phyloP scores from a whole-genome alignment of 2,113 vertebrate genomes.

The Phocoena phocoena region DNA sequence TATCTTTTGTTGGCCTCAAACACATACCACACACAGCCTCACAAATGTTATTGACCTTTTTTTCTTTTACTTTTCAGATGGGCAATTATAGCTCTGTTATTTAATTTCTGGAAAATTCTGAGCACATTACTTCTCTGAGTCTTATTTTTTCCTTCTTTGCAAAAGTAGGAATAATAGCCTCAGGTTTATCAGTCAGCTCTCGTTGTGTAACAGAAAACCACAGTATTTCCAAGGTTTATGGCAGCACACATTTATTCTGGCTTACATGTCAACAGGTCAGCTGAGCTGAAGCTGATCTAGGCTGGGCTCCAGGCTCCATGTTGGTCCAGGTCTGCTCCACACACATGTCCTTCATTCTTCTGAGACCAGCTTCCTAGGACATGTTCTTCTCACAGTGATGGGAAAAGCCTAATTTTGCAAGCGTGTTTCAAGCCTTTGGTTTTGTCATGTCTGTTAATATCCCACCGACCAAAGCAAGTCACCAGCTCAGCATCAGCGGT shows the following conservation, averaged over 20 bases:
- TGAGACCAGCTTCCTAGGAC: not conserved
- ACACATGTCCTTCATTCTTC: not conserved
- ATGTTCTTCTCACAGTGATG: not conserved
- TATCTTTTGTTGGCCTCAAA: conserved; percentile 31
- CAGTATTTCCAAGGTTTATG: not conserved
- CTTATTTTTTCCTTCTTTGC: conserved; percentile 29
- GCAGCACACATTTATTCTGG: not conserved
- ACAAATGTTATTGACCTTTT: not conserved
- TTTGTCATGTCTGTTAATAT: not conserved
- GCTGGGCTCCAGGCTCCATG: not conserved
- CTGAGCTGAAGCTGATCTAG: not conserved
- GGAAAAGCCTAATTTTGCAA: not conserved
- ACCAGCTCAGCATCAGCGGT: not conserved
- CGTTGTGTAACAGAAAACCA: not conserved
- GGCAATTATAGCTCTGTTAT: not conserved
- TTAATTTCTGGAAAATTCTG: conserved; percentile 44
- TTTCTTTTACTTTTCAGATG: not conserved
- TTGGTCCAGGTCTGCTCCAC: not conserved
- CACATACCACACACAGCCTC: not conserved
- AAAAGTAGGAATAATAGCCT: not conserved
- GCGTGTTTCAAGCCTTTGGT: not conserved
- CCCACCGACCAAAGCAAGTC: not conserved
- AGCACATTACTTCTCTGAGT: conserved; percentile 3
- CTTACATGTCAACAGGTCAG: not conserved
- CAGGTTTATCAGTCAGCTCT: not conserved